These are phyloP conservation scores for Nomada goodeniana DNA, from an alignment of 2,888 invertebrate species.

Conservation along the genomic window DNA sequence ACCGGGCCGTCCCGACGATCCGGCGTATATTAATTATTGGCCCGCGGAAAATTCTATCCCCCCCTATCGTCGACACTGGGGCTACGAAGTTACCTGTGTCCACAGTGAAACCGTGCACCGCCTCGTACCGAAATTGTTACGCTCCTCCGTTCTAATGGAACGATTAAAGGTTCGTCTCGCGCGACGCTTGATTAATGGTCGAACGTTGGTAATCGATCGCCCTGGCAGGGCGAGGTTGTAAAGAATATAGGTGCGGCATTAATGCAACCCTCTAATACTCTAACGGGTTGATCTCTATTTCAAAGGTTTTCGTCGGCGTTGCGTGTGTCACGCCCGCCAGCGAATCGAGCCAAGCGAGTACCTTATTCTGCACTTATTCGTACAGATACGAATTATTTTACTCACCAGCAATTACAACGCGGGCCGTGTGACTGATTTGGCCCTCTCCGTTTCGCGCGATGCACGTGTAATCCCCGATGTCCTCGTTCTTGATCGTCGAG, in stretches of 20 bases:
- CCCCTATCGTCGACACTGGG: not conserved
- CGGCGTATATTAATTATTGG: conserved; percentile 67
- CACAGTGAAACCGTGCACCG: not conserved
- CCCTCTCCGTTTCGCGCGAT: conserved; percentile 98
- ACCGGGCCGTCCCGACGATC: conserved; percentile 59
- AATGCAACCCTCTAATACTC: not conserved
- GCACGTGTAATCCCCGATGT: conserved; percentile 98
- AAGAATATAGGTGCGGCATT: not conserved
- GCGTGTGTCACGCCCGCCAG: conserved; percentile 22
- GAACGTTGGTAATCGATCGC: no score
- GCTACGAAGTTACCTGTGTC: not conserved
- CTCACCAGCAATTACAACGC: conserved; percentile 96
- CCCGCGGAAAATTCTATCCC: conserved; percentile 38
- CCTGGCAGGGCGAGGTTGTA: not conserved
- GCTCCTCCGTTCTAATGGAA: not conserved
- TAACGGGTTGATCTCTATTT: not conserved
- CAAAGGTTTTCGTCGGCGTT: conserved; percentile 28
- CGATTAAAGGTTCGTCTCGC: no score
- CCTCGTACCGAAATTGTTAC: no score
- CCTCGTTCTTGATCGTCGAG: conserved; percentile 95
- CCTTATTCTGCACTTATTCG: not conserved
- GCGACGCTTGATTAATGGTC: no score
- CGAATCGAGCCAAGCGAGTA: conserved; percentile 32
- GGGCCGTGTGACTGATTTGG: conserved; percentile 97
- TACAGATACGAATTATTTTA: not conserved